Evolutionary conservation across 2,888 invertebrate species (phyloP).

Genomic region (Erynnis tages): DNA sequence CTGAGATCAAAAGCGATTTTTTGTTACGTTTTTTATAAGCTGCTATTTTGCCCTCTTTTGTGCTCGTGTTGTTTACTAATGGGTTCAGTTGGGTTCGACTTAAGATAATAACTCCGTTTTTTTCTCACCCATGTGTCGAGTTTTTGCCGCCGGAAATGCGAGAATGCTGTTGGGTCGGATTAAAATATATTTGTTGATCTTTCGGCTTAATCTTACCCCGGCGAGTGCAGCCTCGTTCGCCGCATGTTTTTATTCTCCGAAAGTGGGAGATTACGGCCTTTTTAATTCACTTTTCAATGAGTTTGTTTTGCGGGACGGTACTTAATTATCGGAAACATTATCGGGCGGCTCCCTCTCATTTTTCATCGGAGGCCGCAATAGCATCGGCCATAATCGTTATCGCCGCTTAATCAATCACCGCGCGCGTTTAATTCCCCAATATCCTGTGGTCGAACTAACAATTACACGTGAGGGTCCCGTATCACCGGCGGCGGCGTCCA

Average conservation of each 20-base stretch:
- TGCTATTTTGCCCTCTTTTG: constrained; percentile 78
- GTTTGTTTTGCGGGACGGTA: constrained; percentile 47
- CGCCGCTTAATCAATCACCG: constrained; percentile 75
- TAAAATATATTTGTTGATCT: constrained; percentile 79
- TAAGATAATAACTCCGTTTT: constrained; percentile 79
- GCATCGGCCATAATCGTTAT: constrained; percentile 63
- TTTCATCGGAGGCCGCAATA: constrained; percentile 57
- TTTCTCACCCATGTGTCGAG: constrained; percentile 76
- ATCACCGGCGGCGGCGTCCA: constrained; percentile 64
- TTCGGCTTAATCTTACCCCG: constrained; percentile 68
- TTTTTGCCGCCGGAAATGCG: constrained; percentile 78
- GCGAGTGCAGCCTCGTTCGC: constrained; percentile 45
- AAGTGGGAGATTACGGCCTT: constrained; percentile 44
- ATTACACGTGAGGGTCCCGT: constrained; percentile 76
- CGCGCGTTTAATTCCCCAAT: constrained; percentile 75
- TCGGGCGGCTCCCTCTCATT: constrained; percentile 46
- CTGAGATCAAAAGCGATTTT: constrained; percentile 77
- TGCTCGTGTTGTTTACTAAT: constrained; percentile 81
- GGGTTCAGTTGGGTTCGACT: constrained; percentile 80
- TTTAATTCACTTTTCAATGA: constrained; percentile 50
- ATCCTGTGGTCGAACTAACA: constrained; percentile 77
- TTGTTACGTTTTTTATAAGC: constrained; percentile 73
- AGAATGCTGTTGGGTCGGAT: constrained; percentile 71
- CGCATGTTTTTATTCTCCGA: constrained; percentile 50
- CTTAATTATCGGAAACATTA: constrained; percentile 42